A percentile compares a stretch with the other conserved stretches of the same genome.
These are phyloP conservation scores for Jordanella pulchra DNA, from an alignment of 2,797 vertebrate genomes.

Conservation along the genomic window DNA sequence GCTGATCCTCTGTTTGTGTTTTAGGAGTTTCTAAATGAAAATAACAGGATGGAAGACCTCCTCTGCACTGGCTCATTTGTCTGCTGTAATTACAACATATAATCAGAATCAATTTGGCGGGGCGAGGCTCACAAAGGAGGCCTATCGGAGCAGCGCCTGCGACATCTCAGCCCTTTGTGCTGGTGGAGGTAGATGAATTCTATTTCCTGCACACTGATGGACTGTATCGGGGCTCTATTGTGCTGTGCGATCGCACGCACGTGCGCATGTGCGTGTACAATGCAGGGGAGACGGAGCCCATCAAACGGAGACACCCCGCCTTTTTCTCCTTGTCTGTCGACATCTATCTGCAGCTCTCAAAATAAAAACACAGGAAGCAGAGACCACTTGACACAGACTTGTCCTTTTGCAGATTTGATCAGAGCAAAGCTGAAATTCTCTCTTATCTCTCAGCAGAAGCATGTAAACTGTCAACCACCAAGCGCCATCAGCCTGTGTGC, in stretches of 20 bases:
- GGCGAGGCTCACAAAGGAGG: constrained; percentile 36
- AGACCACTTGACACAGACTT: constrained; percentile 72
- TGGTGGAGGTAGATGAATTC: constrained; percentile 42
- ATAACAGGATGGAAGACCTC: constrained; percentile 19
- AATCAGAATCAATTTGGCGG: constrained; percentile 55
- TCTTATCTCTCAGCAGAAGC: constrained; percentile 65
- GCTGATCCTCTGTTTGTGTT: constrained; percentile 1
- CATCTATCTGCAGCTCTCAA: constrained; percentile 57
- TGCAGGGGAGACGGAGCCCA: constrained; percentile 54
- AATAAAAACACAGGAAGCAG: constrained; percentile 73
- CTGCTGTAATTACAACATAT: constrained; percentile 43
- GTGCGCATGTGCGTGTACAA: constrained; percentile 15
- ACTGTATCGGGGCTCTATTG: constrained; percentile 31
- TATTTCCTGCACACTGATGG: constrained; percentile 50
- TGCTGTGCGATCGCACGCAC: constrained; percentile 17
- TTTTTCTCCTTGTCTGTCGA: constrained; percentile 25
- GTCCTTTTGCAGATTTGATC: constrained; percentile 73
- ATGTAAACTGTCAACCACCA: constrained; percentile 67
- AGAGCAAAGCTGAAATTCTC: constrained; percentile 59
- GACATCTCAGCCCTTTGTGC: constrained; percentile 24
- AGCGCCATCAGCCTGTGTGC: constrained; percentile 42
- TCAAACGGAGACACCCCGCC: constrained; percentile 33
- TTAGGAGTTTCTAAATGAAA: constrained; percentile 9
- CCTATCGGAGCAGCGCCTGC: constrained; percentile 35
- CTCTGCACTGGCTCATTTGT: constrained; percentile 27